A percentile compares a stretch with the other conserved stretches of the same genome.
Conservation (phyloP, 2,888 invertebrate genomes). For the Anthoptus insignis region DNA sequence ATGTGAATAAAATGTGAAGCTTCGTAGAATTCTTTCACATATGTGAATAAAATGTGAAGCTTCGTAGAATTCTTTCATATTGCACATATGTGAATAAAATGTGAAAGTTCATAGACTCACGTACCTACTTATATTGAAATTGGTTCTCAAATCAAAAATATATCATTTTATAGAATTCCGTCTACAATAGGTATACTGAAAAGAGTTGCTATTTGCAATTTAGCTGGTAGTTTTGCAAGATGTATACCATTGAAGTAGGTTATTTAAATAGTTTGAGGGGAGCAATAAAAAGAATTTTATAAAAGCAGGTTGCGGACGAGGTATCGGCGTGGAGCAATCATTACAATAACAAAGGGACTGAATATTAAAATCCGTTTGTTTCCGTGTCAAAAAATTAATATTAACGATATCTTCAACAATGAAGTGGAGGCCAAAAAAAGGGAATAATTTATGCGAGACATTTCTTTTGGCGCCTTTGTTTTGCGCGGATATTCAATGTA, state of each 20-base stretch:
- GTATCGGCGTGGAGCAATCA: slow-evolving; percentile 59
- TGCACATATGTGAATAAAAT: too few species aligned
- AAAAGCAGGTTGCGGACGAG: slow-evolving; percentile 31
- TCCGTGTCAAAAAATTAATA: slow-evolving; percentile 86
- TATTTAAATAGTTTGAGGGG: slow-evolving; percentile 9
- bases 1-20: too few species aligned
- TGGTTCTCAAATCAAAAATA: too few species aligned
- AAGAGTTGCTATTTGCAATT: too few species aligned
- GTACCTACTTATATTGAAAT: too few species aligned
- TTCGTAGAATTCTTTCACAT: too few species aligned
- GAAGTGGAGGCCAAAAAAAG: slow-evolving; percentile 75
- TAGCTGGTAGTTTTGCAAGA: too few species aligned
- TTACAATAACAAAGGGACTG: slow-evolving; percentile 84
- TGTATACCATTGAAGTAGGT: slow-evolving; percentile 3
- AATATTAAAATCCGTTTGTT: slow-evolving; percentile 82
- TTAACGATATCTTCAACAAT: slow-evolving; percentile 85
- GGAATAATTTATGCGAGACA: slow-evolving; percentile 83
- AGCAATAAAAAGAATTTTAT: slow-evolving; percentile 16
- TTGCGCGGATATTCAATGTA: slow-evolving; percentile 73
- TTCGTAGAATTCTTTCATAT: too few species aligned
- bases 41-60: too few species aligned
- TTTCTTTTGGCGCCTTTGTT: slow-evolving; percentile 82
- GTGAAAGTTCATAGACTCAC: too few species aligned
- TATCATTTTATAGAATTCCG: too few species aligned
- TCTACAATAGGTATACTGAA: too few species aligned